Evolutionary conservation across 2,888 invertebrate genomes (phyloP), one percentile per base, ranked within the genome.

Genomic region (Cecidostiba fungosa): DNA sequence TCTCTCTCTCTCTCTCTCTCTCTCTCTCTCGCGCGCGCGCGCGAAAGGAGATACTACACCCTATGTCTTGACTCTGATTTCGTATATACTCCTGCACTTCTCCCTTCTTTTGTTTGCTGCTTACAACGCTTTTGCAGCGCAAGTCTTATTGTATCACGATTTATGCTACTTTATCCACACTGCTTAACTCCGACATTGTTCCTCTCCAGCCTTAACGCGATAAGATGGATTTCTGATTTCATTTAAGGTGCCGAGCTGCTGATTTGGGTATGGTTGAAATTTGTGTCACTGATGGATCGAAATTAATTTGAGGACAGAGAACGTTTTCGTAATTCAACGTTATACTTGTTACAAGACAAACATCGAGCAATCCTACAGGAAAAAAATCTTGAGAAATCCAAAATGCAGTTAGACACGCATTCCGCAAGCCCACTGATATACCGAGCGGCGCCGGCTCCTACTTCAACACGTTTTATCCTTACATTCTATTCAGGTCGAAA

Each of bases 401-500:
- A 12, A 59, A 59, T 10, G 23, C n/a, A n/a, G n/a, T 23, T 6
- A n/a, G n/a, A 2, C 19, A n/a, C 36, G 1, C 10, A 39, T 32
- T 2, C 26, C 10, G n/a, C 26, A 3, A 10, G 8, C 26, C n/a
- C 3, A 32, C 50, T 50, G 26, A 66, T 77, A 74, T 12, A 59
- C 29, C 6, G 10, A 80, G 23, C 62, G 69, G 0, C 32, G n/a
- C 26, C 62, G 23, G 26, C 62, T 26, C 19, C 50, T 54, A 14
- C 66, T n/a, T 12, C 66, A 29, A 16, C 78, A 78, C 69, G 82
- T 73, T 43, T 72, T 74, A 69, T 85, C 74, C 82, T 84, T 86
- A 72, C 79, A 85, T 87, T 86, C 82, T 86, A 82, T 86, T 86
- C 79, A 83, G 73, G 85, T 86, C 87, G 87, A 88, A 88, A 89